These are phyloP conservation scores for Hystrix brachyura DNA, from an alignment of 2,113 vertebrate genomes.

Conservation along the genomic window DNA sequence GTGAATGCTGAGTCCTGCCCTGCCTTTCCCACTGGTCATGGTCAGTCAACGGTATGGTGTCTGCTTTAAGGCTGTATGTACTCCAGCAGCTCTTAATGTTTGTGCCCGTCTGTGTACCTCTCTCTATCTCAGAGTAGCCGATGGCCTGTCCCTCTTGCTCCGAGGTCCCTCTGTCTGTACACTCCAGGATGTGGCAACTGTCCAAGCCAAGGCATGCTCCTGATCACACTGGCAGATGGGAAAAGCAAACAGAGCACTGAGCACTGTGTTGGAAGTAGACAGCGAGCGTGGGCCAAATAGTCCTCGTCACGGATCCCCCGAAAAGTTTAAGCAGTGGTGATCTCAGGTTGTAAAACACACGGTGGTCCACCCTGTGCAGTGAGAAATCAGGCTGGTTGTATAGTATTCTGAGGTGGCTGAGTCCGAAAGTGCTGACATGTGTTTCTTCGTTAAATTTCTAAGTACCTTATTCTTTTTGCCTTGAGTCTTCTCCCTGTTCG, in stretches of 20 bases:
- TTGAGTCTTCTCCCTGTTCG: not conserved
- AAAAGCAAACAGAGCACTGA: not conserved
- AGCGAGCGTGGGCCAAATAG: not conserved
- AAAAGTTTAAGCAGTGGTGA: no score
- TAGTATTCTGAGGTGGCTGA: no score
- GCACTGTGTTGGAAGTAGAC: not conserved
- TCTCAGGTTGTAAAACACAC: no score
- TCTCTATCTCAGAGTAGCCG: not conserved
- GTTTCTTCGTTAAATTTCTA: not conserved
- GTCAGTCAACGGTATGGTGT: not conserved
- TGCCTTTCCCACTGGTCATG: not conserved
- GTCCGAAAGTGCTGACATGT: not conserved
- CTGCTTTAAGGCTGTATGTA: not conserved
- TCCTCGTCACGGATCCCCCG: no score
- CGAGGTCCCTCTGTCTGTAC: not conserved
- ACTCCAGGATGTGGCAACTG: not conserved
- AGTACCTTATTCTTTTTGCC: not conserved
- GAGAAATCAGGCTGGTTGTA: no score
- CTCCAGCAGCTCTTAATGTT: not conserved
- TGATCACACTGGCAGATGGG: no score
- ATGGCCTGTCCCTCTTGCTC: not conserved
- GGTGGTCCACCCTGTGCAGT: no score
- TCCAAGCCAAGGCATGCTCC: not conserved
- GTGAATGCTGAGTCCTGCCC: not conserved
- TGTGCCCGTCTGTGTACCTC: not conserved